Base-by-base conservation (phyloP, 2,113 vertebrate genomes). In the Coregonus clupeaformis region DNA sequence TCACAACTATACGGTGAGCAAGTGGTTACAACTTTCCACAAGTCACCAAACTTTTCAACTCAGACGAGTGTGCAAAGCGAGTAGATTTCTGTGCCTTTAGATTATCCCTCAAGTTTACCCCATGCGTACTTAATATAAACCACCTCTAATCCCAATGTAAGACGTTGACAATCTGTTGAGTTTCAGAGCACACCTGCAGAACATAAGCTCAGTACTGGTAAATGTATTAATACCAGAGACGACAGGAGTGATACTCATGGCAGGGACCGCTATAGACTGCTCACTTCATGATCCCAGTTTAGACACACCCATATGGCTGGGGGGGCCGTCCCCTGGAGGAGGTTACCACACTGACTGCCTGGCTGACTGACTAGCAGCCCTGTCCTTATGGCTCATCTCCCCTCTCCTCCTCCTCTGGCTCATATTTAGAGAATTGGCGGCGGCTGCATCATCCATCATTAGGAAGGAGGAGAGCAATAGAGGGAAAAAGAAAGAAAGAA, bases 61-160 rank as follows among this genome's bases (percentile, higher is more conserved):
- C 20, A 80, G 27, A 79, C 80, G 84, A 79, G 79, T 66, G 9
- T 42, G 36, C 36, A 42, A 11, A 42, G 78, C 68, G 78, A 83
- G 66, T 76, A 73, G 79, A 76, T 74, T 22, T n/a, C 57, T 60
- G n/a, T 60, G 18, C 57, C 16, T 52, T 18, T 60, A 60, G 57
- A 74, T 79, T 76, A 75, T 84, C 77, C 49, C 76, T 59, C 32
- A 3, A 64, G 84, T 79, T 73, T 81, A 81, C 77, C 47, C 68
- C 74, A 77, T 78, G 78, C 79, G 79, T 81, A 73, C 73, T 82
- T 77, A 71, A 80, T 86, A 83, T 89, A 84, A 89, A 85, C 79
- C 85, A 75, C 70, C 76, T 80, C 62, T 88, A 90, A 91, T 87
- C 85, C 87, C 67, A 4, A n/a, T 83, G 76, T 88, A 86, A 90